Percentiles rank a stretch among this genome's conserved stretches.
phyloP scores from a whole-genome alignment of 2,113 vertebrate species.

The Circaetus gallicus region DNA sequence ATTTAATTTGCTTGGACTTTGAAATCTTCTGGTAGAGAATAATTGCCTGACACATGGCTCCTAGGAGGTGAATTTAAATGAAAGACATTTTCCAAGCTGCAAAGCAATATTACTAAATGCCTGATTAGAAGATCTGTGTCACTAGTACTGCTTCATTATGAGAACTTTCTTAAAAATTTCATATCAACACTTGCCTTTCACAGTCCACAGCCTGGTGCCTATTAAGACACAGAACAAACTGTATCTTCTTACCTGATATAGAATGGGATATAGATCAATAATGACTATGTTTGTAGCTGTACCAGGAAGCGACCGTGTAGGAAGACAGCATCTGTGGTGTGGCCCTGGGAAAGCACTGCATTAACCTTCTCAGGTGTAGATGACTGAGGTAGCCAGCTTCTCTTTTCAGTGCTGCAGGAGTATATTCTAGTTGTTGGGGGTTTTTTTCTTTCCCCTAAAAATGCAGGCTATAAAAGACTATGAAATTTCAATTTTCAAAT shows the following conservation, averaged over 20 bases:
- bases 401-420: background rate
- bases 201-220: background rate
- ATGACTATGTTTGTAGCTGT: background rate
- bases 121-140: slow-evolving; percentile 68
- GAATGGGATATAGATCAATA: background rate
- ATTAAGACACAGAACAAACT: background rate
- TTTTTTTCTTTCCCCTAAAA: background rate
- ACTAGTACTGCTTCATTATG: slow-evolving; percentile 54
- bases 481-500: background rate
- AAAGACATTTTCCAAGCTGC: slow-evolving; percentile 64
- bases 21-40: slow-evolving; percentile 62
- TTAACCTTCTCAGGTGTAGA: background rate
- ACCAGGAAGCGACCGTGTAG: background rate
- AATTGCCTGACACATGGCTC: slow-evolving; percentile 64
- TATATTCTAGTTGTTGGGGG: background rate
- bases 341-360: background rate
- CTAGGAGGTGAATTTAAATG: slow-evolving; percentile 68
- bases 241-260: background rate
- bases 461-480: background rate
- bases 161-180: slow-evolving; percentile 61
- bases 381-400: background rate
- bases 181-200: slow-evolving; percentile 53
- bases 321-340: background rate
- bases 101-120: slow-evolving; percentile 71
- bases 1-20: slow-evolving; percentile 64